Base-by-base conservation (phyloP, 1,140 invertebrate genomes). In the Trachymyrmex septentrionalis region DNA sequence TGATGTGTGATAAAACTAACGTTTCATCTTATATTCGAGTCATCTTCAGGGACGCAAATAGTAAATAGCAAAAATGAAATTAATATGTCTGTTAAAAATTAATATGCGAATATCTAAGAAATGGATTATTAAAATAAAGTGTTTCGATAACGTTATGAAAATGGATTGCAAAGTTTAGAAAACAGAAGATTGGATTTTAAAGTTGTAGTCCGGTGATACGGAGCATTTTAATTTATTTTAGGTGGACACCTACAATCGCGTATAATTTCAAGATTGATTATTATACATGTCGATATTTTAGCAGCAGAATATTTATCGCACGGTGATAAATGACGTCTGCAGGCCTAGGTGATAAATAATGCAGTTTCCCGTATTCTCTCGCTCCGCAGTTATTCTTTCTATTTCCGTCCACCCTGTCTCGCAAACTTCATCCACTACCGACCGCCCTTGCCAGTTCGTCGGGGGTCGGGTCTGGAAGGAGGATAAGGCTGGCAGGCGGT, bases 401-500 rank as follows among this genome's bases (percentile, higher is more conserved):
- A 87, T 71, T 81, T 86, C 86, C 64, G 63, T 21, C 80, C 66
- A 69, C n/a, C 38, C 63, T 59, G 53, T 90, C 86, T 88, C 69
- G 71, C 76, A 81, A 88, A 87, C 50, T 66, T 85, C 71, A 67
- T 72, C 48, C 80, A 64, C 72, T 57, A 44, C 61, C 75, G 55
- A 64, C 55, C 48, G 48, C 61, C 67, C 66, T 80, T 78, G 55
- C 66, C 76, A 61, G 63, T 66, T 50, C 27, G 38, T 61, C 55
- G 38, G n/a, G 30, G 59, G 61, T 50, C 14, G 55, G 63, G 53
- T 53, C 77, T 71, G 77, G 55, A 38, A 82, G 44, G 85, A 82
- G 61, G 75, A 86, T 80, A 80, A 57, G 67, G 50, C 67, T 85
- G 89, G 73, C 75, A 87, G 88, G 61, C 55, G 69, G 59, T 90